These are phyloP conservation scores for Callipepla californica DNA, from an alignment of 2,113 vertebrate species.

Conservation along the genomic window DNA sequence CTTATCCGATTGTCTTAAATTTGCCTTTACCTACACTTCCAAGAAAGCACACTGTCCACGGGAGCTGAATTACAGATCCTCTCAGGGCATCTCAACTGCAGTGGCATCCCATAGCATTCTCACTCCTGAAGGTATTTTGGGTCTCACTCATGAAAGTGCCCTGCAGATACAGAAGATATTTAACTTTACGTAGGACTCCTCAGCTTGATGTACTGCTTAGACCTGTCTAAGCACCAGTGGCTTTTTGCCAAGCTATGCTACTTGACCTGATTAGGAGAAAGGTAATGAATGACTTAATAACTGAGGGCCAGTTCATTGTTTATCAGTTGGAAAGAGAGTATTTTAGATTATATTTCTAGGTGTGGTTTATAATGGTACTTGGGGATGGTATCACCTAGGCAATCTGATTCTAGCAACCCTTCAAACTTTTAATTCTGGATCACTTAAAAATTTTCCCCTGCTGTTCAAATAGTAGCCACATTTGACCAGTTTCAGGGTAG, in stretches of 20 bases:
- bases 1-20: constrained; percentile 33
- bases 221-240: not conserved
- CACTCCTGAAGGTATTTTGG: not conserved
- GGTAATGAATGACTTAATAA: not conserved
- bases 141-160: not conserved
- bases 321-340: not conserved
- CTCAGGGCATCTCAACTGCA: not conserved
- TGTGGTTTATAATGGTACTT: not conserved
- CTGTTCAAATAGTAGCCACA: not conserved
- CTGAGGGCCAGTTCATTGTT: not conserved
- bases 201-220: not conserved
- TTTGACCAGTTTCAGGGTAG: not conserved
- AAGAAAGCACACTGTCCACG: not conserved
- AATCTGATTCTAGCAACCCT: not conserved
- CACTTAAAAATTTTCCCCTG: not conserved
- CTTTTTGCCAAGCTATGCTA: not conserved
- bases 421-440: not conserved
- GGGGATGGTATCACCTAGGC: not conserved
- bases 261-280: not conserved
- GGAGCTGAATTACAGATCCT: not conserved
- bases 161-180: not conserved
- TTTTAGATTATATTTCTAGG: not conserved
- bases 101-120: not conserved
- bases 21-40: not conserved
- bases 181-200: not conserved